Evolutionary conservation across 2,113 vertebrate genomes (phyloP), one percentile per base, ranked within the genome.

Genomic region (Catagonus wagneri): DNA sequence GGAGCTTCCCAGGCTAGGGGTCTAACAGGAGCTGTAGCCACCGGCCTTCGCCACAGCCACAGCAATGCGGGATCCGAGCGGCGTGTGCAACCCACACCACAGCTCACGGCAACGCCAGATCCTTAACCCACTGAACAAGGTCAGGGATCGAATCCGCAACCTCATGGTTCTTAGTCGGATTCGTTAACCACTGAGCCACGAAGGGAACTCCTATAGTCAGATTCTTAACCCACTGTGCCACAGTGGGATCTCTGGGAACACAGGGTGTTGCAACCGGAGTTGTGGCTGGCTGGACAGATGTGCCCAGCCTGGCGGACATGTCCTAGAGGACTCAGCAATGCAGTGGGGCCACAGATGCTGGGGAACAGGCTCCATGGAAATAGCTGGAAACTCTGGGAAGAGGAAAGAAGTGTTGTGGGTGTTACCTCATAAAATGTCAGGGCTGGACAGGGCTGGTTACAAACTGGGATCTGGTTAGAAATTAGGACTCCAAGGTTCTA

Each of bases 401-500:
- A 60, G 61, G 54, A 76, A 10, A 79, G 11, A 50, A 50, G 23
- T 6, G 1, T 34, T 39, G 72, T 34, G 69, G 60, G 66, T 58
- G 27, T 74, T 20, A 52, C 6, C 17, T 90, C 2, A 0, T 34
- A 15, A 68, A 27, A 32, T 32, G 66, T 29, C 19, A n/a, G 91
- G 81, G 58, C 32, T 56, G 15, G 60, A 9, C 22, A 39, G 54
- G 20, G 61, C 50, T 95, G 90, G 25, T 12, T 36, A 27, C 2
- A 27, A 4, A 1, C 14, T 4, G 27, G 74, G 60, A 25, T 44
- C 12, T 17, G 20, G 44, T 44, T 4, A 44, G 5, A 44, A 8
- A 44, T 8, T 8, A 58, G 44, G 66, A 60, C 6, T 34, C 50
- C 12, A 63, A 90, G 25, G 0, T 68, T n/a, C 56, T 11, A 0